A percentile compares a stretch with the other conserved stretches of the same genome.
These are phyloP conservation scores for Cygnus atratus DNA, from an alignment of 2,113 vertebrate genomes.

Conservation along the genomic window DNA sequence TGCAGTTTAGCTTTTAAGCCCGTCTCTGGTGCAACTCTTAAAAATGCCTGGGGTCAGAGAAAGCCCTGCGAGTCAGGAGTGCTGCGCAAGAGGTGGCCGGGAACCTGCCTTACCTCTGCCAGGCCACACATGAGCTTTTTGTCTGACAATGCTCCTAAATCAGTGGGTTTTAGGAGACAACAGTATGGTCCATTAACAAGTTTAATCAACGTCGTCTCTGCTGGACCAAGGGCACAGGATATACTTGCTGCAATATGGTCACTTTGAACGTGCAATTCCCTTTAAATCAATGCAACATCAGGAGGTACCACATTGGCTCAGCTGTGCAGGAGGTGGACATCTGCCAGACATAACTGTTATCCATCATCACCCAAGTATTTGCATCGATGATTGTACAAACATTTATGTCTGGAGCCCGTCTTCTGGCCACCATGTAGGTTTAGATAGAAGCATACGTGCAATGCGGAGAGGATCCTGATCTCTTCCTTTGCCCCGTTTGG, in stretches of 20 bases:
- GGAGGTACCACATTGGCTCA: constrained; percentile 8
- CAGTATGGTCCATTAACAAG: constrained; percentile 38
- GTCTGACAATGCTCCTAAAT: constrained; percentile 13
- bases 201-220: background rate
- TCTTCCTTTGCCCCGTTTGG: background rate
- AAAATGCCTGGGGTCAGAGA: background rate
- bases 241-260: constrained; percentile 13
- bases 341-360: constrained; percentile 32
- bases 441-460: background rate
- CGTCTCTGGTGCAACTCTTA: background rate
- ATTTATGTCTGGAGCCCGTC: constrained; percentile 29
- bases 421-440: background rate
- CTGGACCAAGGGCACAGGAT: background rate
- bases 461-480: background rate
- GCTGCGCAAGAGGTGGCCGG: background rate
- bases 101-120: background rate
- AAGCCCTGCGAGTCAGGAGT: constrained; percentile 34
- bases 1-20: accelerated
- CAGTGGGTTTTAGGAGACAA: background rate
- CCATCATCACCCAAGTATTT: constrained; percentile 52
- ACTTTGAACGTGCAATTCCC: background rate
- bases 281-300: background rate
- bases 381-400: constrained; percentile 34
- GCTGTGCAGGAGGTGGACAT: constrained; percentile 14
- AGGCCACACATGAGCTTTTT: background rate